Evolutionary conservation across 2,113 vertebrate genomes (phyloP).

Genomic region (Galbula dea): DNA sequence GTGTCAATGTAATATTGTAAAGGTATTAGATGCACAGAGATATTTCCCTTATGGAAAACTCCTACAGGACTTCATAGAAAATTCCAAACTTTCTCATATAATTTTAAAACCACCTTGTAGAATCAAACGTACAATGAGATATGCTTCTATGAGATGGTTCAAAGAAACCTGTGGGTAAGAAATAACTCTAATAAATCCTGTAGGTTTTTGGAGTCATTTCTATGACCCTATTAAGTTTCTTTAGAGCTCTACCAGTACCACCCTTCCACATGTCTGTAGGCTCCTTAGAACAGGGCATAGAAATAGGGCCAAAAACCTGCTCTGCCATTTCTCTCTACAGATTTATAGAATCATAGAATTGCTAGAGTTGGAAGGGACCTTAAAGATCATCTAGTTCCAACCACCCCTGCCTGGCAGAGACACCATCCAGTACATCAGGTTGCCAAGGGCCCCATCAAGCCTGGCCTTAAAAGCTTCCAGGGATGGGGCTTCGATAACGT

Average conservation of each 20-base stretch:
- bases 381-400: no score
- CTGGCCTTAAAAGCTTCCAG: no score
- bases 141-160: not conserved
- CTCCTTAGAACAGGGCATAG: not conserved
- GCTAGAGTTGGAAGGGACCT: no score
- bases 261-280: not conserved
- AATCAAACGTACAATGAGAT: constrained; percentile 15
- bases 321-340: not conserved
- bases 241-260: not conserved
- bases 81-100: constrained; percentile 36
- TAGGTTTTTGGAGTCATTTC: constrained; percentile 18
- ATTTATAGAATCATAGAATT: no score
- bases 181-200: not conserved
- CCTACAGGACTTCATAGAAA: constrained; percentile 33
- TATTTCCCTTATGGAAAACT: constrained; percentile 57
- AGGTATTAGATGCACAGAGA: constrained; percentile 19
- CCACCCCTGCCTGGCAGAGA: no score
- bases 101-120: constrained; percentile 39
- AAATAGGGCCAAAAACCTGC: not conserved
- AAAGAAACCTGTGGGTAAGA: constrained; percentile 9
- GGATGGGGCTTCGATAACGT: no score
- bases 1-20: constrained; percentile 55
- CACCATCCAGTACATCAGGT: no score
- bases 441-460: no score
- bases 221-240: not conserved